Evolutionary conservation across 2,113 vertebrate genomes (phyloP).

Genomic region (Eulacestoma nigropectus): DNA sequence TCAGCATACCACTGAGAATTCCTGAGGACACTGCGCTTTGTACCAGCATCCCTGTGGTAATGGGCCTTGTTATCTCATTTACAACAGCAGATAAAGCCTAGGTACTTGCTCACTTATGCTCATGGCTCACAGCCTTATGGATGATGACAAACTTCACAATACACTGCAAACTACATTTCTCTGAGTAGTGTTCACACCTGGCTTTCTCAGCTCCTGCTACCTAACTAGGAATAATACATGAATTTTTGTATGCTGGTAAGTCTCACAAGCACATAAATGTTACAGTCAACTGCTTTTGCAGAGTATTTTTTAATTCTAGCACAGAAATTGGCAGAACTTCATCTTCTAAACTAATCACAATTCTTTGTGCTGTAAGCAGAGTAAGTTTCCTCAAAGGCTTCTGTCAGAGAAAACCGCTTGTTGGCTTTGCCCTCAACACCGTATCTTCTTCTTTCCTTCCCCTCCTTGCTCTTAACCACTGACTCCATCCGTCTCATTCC

Average conservation of each 20-base stretch:
- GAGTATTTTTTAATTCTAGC: background rate
- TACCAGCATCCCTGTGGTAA: background rate
- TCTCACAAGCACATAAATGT: background rate
- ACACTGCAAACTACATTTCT: background rate
- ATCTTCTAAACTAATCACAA: background rate
- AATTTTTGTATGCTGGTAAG: background rate
- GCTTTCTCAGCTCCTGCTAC: background rate
- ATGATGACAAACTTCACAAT: background rate
- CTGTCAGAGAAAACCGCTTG: background rate
- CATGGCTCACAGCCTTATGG: background rate
- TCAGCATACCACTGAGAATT: background rate
- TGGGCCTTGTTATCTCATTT: background rate
- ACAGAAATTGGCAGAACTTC: background rate
- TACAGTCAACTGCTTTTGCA: background rate
- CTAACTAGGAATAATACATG: background rate
- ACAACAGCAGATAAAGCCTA: background rate
- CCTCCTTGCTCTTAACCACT: slow-evolving; percentile 7
- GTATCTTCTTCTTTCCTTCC: background rate
- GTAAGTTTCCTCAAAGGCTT: background rate
- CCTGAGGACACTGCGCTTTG: background rate
- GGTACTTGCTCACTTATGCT: background rate
- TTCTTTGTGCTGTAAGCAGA: background rate
- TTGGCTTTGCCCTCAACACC: background rate
- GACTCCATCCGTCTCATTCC: slow-evolving; percentile 17
- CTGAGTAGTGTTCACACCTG: background rate